These are phyloP conservation scores for human (Homo sapiens) DNA, from an alignment of 2,113 vertebrate species.

Conservation along the genomic window GRCh38 chr3:194815001-194815500, in stretches of 20 bases:
- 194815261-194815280: background rate
- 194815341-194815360: background rate
- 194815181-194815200: constrained; percentile 10
- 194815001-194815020: background rate
- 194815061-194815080: background rate
- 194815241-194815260: background rate
- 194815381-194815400: background rate
- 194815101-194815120: background rate
- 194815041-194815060: background rate
- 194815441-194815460: background rate
- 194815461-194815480: background rate
- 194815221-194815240: constrained; percentile 26
- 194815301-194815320: background rate
- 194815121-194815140: constrained; percentile 36
- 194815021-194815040: background rate
- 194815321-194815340: background rate
- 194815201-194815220: constrained; percentile 27
- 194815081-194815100: constrained; percentile 13
- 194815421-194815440: background rate
- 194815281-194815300: background rate
- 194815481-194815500: background rate
- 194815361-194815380: too few species aligned
- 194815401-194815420: background rate
- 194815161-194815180: constrained; percentile 43
- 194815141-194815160: constrained; percentile 32